Percentiles rank a stretch among this genome's conserved stretches.
Conservation (phyloP, 2,888 invertebrate species). For the Callyntrura sp. region DNA sequence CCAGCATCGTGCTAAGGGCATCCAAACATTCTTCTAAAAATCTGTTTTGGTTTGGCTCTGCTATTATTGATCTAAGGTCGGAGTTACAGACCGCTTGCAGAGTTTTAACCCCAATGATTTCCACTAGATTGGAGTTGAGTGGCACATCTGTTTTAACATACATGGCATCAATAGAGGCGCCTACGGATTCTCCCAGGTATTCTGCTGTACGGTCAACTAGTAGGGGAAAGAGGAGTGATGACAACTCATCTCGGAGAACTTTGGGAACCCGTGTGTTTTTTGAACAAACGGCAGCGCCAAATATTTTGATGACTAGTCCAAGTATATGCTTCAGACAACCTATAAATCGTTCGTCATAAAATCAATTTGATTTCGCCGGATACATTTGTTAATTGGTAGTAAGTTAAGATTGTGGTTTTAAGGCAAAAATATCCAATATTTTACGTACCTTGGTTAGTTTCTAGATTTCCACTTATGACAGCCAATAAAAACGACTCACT, state of each 20-base stretch:
- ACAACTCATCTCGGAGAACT: conserved; percentile 77
- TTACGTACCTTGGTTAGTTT: conserved; percentile 88
- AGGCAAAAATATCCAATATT: conserved; percentile 79
- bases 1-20: conserved; percentile 72
- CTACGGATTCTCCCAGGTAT: conserved; percentile 81
- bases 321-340: conserved; percentile 88
- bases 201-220: conserved; percentile 81
- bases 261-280: conserved; percentile 83
- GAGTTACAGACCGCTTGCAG: conserved; percentile 78
- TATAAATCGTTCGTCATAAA: conserved; percentile 3
- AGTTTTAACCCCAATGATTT: conserved; percentile 77
- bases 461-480: conserved; percentile 90
- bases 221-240: conserved; percentile 79
- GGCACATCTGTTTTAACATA: conserved; percentile 81
- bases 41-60: conserved; percentile 77
- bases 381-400: too few species aligned
- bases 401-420: too few species aligned
- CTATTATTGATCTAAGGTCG: conserved; percentile 77
- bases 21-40: conserved; percentile 80
- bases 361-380: too few species aligned
- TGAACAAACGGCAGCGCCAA: conserved; percentile 84
- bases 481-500: conserved; percentile 93
- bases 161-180: conserved; percentile 78
- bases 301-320: conserved; percentile 89
- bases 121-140: conserved; percentile 78